Evolutionary conservation across 1,140 invertebrate genomes (phyloP), one percentile per base, ranked within the genome.

Genomic region (Colletes gigas): DNA sequence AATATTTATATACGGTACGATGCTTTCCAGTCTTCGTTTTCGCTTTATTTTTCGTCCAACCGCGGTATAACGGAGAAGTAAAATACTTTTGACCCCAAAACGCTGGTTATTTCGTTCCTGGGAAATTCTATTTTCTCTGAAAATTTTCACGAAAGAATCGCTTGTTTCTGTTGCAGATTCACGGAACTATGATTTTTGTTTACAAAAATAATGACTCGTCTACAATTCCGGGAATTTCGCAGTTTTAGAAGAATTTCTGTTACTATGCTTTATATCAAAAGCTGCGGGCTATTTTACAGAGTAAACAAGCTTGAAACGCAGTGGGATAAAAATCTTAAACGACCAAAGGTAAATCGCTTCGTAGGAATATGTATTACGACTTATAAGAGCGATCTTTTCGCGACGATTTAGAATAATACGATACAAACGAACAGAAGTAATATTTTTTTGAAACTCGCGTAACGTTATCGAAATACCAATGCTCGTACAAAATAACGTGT

Each of bases 241-340:
- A 52, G 69, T 70, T 60, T 14, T 52, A 15, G 21, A 30, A 1
- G 66, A 70, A 78, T 70, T 60, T 78, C 55, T 47, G 30, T 21
- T n/a, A 44, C 10, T 10, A 30, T 19, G 63, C 7, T 67, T 30
- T 44, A 47, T 30, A 17, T 67, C 52, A 57, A 70, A 62, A 78
- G 47, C 55, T 44, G 55, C 12, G 50, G 17, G 21, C 21, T 8
- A 41, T 66, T 78, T 70, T 77, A 69, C 50, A 41, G 52, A 14
- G 44, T 57, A n/a, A 60, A 78, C 55, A 66, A 55, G 66, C 69
- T 60, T 62, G 65, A 78, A 78, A 70, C 50, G 55, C 19, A 19
- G 60, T 39, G 59, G 54, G 60, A 59, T 70, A 70, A 70, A 70
- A 78, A 60, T 70, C 44, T 57, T 60, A 21, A 59, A 21, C 39